Base-by-base conservation (phyloP, 2,797 vertebrate genomes). In the Enteromius radiatus region DNA sequence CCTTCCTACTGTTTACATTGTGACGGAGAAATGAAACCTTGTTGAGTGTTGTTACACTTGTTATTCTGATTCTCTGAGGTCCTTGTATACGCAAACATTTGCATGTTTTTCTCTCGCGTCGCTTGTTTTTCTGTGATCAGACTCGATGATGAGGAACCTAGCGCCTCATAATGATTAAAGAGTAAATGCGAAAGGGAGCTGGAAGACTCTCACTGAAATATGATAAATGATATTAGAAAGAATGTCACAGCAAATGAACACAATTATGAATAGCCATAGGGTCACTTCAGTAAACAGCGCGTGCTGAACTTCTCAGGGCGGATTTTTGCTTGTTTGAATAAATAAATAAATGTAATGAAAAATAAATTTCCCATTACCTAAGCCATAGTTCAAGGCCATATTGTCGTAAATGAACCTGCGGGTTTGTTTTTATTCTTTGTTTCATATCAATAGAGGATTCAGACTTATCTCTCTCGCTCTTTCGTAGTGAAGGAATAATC, bases 371-470 rank as follows among this genome's bases (percentile, higher is more conserved):
- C 47, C 28, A 61, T 83, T 69, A 59, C 47, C 76, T 47, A 76
- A 80, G 47, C 59, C 36, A 65, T 65, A 64, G 69, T 85, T 85
- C 59, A 65, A 54, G 59, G 75, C 45, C 63, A 36, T 68, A 61
- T 71, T 76, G 49, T 47, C 75, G 79, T 77, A 33, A 81, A 92
- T 93, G 92, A 92, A 92, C 89, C 87, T 80, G 5, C 2, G 52
- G 79, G 88, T 90, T 26, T 68, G 52, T 64, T 69, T 86, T 84
- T 81, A 86, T 86, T 81, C 67, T 87, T 84, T 79, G 79, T 87
- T 87, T 84, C 77, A 56, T 84, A 82, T 67, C 54, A 26, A 73
- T 7, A 59, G 80, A 85, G 81, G 83, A 80, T 69, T 47, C 81
- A 82, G 43, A 23, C 28, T 45, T 14, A n/a, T 12, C 23, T 78